These are phyloP conservation scores for Ceratina australensis DNA, from an alignment of 1,140 invertebrate genomes.

Conservation along the genomic window DNA sequence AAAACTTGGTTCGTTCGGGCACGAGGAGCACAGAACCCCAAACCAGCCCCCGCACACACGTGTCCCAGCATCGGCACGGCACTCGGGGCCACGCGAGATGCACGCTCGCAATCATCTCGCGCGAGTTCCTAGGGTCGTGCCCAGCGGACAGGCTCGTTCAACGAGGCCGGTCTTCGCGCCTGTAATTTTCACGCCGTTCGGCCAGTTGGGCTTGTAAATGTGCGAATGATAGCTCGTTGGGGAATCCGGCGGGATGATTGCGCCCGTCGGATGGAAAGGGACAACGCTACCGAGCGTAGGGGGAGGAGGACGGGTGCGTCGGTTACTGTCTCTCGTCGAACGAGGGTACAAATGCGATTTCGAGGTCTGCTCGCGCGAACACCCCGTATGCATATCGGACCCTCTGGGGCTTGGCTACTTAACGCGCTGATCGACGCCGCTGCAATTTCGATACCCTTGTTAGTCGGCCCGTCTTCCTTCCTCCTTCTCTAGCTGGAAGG, in stretches of 20 bases:
- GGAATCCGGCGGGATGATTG: slow-evolving; percentile 48
- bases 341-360: slow-evolving; percentile 55
- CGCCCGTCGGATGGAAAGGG: background rate
- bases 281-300: background rate
- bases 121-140: slow-evolving; percentile 53
- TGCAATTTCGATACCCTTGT: slow-evolving; percentile 61
- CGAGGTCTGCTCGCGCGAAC: slow-evolving; percentile 15
- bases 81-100: slow-evolving; percentile 58
- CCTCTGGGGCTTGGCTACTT: slow-evolving; percentile 43
- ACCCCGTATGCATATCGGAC: slow-evolving; percentile 52
- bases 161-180: slow-evolving; percentile 51
- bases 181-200: slow-evolving; percentile 78
- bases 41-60: slow-evolving; percentile 29
- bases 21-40: background rate
- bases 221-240: slow-evolving; percentile 71
- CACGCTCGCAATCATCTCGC: slow-evolving; percentile 67
- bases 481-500: background rate
- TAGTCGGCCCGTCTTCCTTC: slow-evolving; percentile 21
- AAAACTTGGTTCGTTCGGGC: no score
- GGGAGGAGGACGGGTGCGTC: background rate
- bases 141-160: slow-evolving; percentile 52
- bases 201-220: slow-evolving; percentile 73
- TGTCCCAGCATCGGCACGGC: slow-evolving; percentile 21
- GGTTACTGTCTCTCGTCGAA: slow-evolving; percentile 51
- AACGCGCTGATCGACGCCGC: slow-evolving; percentile 37